These are phyloP conservation scores for Notolepis coatsorum DNA, from an alignment of 2,797 vertebrate species.

Conservation along the genomic window DNA sequence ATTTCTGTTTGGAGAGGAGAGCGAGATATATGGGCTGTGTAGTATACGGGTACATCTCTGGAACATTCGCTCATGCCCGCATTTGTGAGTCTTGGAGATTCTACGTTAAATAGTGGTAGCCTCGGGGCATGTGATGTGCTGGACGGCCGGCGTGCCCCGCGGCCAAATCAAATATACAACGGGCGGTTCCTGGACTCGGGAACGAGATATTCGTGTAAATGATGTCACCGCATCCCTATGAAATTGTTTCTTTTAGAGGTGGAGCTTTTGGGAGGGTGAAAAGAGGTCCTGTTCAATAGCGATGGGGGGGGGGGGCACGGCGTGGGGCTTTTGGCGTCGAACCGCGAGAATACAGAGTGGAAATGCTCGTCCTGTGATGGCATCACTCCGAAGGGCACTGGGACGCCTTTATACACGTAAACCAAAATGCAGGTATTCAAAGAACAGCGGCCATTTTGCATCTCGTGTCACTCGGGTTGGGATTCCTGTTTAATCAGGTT, in stretches of 20 bases:
- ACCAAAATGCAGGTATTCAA: too few relatives aligned
- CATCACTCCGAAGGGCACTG: conserved; percentile 40
- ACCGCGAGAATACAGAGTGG: conserved; percentile 47
- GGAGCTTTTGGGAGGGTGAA: conserved; percentile 63
- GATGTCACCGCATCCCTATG: conserved; percentile 87
- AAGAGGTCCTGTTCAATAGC: conserved; percentile 57
- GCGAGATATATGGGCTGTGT: conserved; percentile 95
- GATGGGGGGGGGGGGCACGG: conserved; percentile 15
- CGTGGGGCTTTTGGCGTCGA: conserved; percentile 53
- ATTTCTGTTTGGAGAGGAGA: conserved; percentile 95
- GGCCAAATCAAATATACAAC: conserved; percentile 99
- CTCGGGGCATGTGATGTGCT: conserved; percentile 93
- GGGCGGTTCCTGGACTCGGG: conserved; percentile 91
- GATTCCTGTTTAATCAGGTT: too few relatives aligned
- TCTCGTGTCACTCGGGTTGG: too few relatives aligned
- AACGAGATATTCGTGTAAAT: conserved; percentile 94
- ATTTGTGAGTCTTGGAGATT: conserved; percentile 99
- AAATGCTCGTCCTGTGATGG: conserved; percentile 52
- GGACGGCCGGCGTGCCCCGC: conserved; percentile 80
- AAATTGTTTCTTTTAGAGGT: conserved; percentile 77
- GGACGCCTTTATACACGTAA: conserved; percentile 44
- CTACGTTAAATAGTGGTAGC: conserved; percentile 95
- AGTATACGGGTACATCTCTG: conserved; percentile 89
- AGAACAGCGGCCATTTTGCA: too few relatives aligned
- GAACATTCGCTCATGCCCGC: conserved; percentile 90